Percentiles rank a stretch among this genome's conserved stretches.
Conservation (phyloP, 2,888 invertebrate genomes). For the Eupithecia abbreviata region DNA sequence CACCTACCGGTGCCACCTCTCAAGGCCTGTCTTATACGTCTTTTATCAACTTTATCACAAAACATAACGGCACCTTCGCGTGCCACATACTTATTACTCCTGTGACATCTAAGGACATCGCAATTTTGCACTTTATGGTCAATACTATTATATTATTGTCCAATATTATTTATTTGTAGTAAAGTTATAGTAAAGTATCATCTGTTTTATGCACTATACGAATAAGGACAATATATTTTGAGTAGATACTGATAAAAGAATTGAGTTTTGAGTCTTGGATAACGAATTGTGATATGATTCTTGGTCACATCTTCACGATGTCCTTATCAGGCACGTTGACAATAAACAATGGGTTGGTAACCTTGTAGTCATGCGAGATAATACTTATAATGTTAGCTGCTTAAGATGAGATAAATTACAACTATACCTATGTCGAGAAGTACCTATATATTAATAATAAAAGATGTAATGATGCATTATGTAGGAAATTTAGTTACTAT, state of each 20-base stretch:
- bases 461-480: background rate
- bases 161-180: no score
- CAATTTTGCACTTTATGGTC: conserved; percentile 9
- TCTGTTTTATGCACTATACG: background rate
- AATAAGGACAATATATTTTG: background rate
- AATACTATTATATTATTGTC: no score
- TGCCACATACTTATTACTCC: conserved; percentile 15
- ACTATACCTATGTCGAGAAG: conserved; percentile 35
- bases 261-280: conserved; percentile 32
- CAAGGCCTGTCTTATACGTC: conserved; percentile 57
- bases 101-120: conserved; percentile 18
- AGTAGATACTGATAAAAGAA: background rate
- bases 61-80: conserved; percentile 30
- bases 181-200: no score
- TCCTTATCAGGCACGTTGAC: conserved; percentile 65
- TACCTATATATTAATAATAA: conserved; percentile 9
- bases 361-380: conserved; percentile 67
- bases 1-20: conserved; percentile 57
- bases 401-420: conserved; percentile 56
- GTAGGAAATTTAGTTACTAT: no score
- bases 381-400: conserved; percentile 48
- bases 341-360: conserved; percentile 74
- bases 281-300: conserved; percentile 36
- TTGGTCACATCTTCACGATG: conserved; percentile 48
- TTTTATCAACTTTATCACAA: conserved; percentile 3